Evolutionary conservation across 92 coral and sea anemone genomes (phyloP).

Genomic region (Epizoanthus rinbou): DNA sequence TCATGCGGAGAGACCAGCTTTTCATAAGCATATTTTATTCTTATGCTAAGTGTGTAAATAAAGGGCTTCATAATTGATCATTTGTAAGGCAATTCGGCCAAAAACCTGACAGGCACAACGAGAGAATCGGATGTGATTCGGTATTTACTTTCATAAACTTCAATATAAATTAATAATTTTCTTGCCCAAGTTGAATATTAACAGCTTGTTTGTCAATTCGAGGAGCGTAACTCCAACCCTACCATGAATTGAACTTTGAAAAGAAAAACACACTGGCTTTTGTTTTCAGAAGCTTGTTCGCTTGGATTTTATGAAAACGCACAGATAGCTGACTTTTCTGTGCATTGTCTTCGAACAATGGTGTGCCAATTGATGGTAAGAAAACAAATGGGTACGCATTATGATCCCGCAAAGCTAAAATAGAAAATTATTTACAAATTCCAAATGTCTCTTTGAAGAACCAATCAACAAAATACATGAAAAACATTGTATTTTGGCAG

Average conservation of each 20-base stretch:
- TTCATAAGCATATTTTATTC: slow-evolving; percentile 85
- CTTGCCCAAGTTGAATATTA: slow-evolving; percentile 80
- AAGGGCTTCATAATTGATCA: slow-evolving; percentile 97
- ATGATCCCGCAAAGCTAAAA: slow-evolving; percentile 73
- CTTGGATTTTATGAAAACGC: slow-evolving; percentile 79
- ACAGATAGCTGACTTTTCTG: slow-evolving; percentile 82
- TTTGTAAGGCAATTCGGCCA: slow-evolving; percentile 97
- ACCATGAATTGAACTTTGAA: slow-evolving; percentile 62
- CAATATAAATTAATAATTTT: slow-evolving; percentile 91
- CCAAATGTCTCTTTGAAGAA: slow-evolving; percentile 88
- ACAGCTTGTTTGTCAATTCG: slow-evolving; percentile 68
- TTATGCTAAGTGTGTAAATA: slow-evolving; percentile 92
- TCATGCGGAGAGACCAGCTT: slow-evolving; percentile 81
- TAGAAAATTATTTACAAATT: slow-evolving; percentile 90
- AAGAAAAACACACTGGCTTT: slow-evolving; percentile 74
- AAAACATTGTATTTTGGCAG: slow-evolving; percentile 70
- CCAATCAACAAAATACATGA: slow-evolving; percentile 83
- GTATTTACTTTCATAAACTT: slow-evolving; percentile 82
- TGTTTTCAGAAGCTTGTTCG: slow-evolving; percentile 73
- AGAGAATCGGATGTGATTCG: slow-evolving; percentile 78
- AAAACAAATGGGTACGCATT: slow-evolving; percentile 72
- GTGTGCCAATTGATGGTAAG: slow-evolving; percentile 78
- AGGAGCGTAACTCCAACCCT: slow-evolving; percentile 39
- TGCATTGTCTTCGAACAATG: slow-evolving; percentile 79
- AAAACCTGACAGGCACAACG: slow-evolving; percentile 80